Base-by-base conservation (phyloP, 2,113 vertebrate genomes). In the Paratilapia polleni region DNA sequence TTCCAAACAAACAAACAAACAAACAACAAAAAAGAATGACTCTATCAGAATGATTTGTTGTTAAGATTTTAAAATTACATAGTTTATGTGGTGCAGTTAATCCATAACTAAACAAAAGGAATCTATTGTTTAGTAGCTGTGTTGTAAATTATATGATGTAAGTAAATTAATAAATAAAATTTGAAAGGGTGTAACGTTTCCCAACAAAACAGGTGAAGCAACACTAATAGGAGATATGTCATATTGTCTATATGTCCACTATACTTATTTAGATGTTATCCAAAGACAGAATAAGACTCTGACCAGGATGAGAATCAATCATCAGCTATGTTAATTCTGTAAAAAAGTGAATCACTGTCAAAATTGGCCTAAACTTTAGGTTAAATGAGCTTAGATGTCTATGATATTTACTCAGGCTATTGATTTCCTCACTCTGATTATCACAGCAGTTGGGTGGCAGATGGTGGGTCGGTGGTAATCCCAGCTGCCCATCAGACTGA, bases 361-460 rank as follows among this genome's bases (percentile, higher is more conserved):
- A 17, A 78, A 36, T 8, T 76, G 54, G n/a, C 64, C 2, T 31
- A 0, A 11, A 8, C 54, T 90, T 87, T 43, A 80, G 24, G 62
- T 88, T 58, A 77, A 80, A 78, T 83, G 82, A 87, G 82, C 66
- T 87, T 61, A 87, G 17, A 64, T 43, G 80, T 80, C 77, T 87
- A 19, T 85, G 89, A 93, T 93, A 93, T 93, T 93, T 90, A 93
- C 87, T 89, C 87, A 91, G 84, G 62, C 68, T 15, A 91, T 88
- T 95, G 94, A 95, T 94, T 95, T 93, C 91, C 91, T 92, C 87
- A 84, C 89, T 90, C 89, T 90, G 90, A 93, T 89, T 83, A 91
- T 87, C 47, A 68, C 75, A 58, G 76, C 85, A 68, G 90, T 83
- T 80, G 66, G 79, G 80, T 88, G 89, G 82, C 95, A 95, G 95